Evolutionary conservation across 2,797 vertebrate genomes (phyloP).

Genomic region (Eospalax fontanierii): DNA sequence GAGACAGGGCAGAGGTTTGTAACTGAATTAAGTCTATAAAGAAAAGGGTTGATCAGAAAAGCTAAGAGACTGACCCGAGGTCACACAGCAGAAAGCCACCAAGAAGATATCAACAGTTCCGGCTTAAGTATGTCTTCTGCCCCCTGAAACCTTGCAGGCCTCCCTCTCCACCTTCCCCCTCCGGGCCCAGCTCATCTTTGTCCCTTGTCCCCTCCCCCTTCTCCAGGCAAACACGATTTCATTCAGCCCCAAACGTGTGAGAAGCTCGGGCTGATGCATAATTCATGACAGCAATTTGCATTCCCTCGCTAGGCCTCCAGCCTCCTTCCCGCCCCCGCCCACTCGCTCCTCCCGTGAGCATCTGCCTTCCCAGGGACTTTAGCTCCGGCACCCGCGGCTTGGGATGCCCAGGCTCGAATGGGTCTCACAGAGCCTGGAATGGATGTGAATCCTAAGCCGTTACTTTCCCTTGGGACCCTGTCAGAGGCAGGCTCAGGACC

Average conservation of each 20-base stretch:
- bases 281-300: conserved; percentile 85
- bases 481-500: background rate
- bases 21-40: background rate
- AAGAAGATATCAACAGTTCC: background rate
- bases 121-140: background rate
- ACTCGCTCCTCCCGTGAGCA: conserved; percentile 79
- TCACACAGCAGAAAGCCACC: conserved; percentile 72
- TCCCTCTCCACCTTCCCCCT: conserved; percentile 10
- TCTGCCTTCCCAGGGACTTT: conserved; percentile 82
- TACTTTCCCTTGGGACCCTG: background rate
- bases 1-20: background rate
- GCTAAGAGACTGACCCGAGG: conserved; percentile 36
- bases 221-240: conserved; percentile 82
- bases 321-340: conserved; percentile 84
- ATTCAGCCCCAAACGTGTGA: conserved; percentile 84
- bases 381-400: conserved; percentile 50
- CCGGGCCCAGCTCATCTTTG: conserved; percentile 79
- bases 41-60: conserved; percentile 72
- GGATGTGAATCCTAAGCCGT: background rate
- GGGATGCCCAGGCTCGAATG: conserved; percentile 62
- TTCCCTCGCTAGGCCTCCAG: conserved; percentile 83
- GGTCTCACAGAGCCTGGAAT: conserved; percentile 54
- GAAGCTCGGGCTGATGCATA: conserved; percentile 86
- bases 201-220: conserved; percentile 81
- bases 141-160: background rate